These are phyloP conservation scores for Rhinichthys klamathensis DNA, from an alignment of 2,113 vertebrate species.

Conservation along the genomic window DNA sequence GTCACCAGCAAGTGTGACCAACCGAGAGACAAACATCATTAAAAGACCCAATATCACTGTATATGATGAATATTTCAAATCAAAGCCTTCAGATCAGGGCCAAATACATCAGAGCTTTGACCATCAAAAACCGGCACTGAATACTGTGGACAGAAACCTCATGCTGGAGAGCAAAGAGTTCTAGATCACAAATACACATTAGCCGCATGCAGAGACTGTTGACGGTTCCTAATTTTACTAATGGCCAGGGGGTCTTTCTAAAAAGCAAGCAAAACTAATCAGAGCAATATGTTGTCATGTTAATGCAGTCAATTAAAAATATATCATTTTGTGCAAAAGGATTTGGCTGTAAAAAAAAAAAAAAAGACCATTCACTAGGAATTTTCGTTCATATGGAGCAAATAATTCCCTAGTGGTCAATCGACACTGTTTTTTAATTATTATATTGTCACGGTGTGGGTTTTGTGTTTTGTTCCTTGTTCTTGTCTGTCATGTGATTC, in stretches of 20 bases:
- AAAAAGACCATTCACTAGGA: background rate
- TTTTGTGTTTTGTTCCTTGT: too few species aligned
- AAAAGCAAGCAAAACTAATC: background rate
- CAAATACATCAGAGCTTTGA: slow-evolving; percentile 16
- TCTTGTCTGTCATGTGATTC: too few species aligned
- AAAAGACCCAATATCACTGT: slow-evolving; percentile 16
- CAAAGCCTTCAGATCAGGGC: slow-evolving; percentile 17
- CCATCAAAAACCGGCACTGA: slow-evolving; percentile 20
- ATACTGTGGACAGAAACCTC: background rate
- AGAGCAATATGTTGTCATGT: background rate
- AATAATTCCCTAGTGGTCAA: too few species aligned
- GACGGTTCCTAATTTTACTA: background rate
- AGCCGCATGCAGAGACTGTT: slow-evolving; percentile 7
- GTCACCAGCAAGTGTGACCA: slow-evolving; percentile 25
- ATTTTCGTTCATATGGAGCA: too few species aligned
- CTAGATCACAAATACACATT: slow-evolving; percentile 34
- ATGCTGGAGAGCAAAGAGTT: slow-evolving; percentile 12
- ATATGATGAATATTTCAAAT: slow-evolving; percentile 26
- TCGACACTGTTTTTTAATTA: too few species aligned
- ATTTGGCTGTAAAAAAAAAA: too few species aligned
- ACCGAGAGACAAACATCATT: slow-evolving; percentile 41
- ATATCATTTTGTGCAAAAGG: background rate
- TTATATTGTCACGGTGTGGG: too few species aligned
- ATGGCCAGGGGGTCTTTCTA: background rate
- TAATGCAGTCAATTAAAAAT: background rate